These are phyloP conservation scores for Bembecia ichneumoniformis DNA, from an alignment of 2,888 invertebrate genomes.

Conservation along the genomic window DNA sequence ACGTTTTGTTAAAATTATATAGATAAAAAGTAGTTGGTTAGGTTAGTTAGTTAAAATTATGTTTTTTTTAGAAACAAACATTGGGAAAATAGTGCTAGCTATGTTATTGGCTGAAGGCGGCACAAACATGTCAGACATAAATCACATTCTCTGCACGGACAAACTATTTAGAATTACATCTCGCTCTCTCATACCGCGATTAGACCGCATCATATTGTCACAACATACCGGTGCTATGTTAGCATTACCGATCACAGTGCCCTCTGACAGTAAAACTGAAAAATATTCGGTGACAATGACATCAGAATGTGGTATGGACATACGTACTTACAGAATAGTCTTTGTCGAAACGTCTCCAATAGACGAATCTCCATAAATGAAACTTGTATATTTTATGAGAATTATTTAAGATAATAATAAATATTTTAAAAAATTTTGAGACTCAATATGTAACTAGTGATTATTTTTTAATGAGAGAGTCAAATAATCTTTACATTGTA, in stretches of 20 bases:
- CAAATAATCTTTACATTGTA: no score
- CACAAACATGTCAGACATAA: constrained; percentile 44
- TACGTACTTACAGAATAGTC: constrained; percentile 50
- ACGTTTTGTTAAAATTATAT: no score
- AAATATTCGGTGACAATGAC: constrained; percentile 50
- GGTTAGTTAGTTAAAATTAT: constrained; percentile 40
- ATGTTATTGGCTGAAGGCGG: constrained; percentile 54
- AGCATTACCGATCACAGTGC: constrained; percentile 40
- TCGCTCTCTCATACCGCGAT: constrained; percentile 29
- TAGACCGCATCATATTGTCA: constrained; percentile 33
- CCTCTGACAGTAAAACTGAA: constrained; percentile 33
- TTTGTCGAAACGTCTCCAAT: constrained; percentile 25
- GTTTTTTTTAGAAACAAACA: constrained; percentile 37
- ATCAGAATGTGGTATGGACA: constrained; percentile 59
- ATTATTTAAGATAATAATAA: no score
- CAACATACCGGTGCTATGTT: constrained; percentile 39
- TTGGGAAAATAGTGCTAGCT: constrained; percentile 45
- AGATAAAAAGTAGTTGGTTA: no score
- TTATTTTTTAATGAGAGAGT: no score
- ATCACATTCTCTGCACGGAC: constrained; percentile 43
- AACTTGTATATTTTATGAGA: no score
- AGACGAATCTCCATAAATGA: no score
- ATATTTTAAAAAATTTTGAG: no score
- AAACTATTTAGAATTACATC: constrained; percentile 39
- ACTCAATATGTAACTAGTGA: no score